These are phyloP conservation scores for Oscheius onirici DNA, from an alignment of 2,888 invertebrate species.

Conservation along the genomic window DNA sequence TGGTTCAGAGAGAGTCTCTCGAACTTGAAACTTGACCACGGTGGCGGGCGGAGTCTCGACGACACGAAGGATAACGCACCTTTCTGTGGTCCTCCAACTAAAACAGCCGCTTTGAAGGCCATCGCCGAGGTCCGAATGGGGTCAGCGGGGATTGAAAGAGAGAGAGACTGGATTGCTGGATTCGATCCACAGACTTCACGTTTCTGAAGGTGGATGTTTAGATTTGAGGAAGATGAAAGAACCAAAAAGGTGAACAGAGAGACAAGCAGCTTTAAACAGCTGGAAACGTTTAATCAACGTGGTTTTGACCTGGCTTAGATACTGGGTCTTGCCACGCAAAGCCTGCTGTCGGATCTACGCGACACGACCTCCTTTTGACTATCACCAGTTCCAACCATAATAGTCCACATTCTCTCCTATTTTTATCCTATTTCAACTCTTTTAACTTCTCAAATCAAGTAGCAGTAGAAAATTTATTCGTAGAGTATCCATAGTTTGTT, in stretches of 20 bases:
- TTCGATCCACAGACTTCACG: constrained; percentile 2
- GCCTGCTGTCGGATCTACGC: no score
- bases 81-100: constrained; percentile 93
- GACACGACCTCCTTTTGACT: neutral
- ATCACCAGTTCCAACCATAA: neutral
- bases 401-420: neutral
- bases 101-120: constrained; percentile 81
- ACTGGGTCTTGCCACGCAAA: neutral
- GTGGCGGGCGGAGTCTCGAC: constrained; percentile 4
- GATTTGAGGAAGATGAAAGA: no score
- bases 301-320: neutral
- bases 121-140: constrained; percentile 53
- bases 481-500: neutral
- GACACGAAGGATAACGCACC: constrained; percentile 76
- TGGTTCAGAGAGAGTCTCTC: neutral
- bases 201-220: no score
- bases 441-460: neutral
- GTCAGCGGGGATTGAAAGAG: constrained; percentile 34
- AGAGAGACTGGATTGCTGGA: constrained; percentile 21
- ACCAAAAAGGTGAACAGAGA: neutral
- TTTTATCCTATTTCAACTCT: neutral
- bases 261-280: neutral
- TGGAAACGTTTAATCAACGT: neutral
- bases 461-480: neutral
- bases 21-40: neutral